Evolutionary conservation across 2,888 invertebrate genomes (phyloP).

Genomic region (Sialis fuliginosa): DNA sequence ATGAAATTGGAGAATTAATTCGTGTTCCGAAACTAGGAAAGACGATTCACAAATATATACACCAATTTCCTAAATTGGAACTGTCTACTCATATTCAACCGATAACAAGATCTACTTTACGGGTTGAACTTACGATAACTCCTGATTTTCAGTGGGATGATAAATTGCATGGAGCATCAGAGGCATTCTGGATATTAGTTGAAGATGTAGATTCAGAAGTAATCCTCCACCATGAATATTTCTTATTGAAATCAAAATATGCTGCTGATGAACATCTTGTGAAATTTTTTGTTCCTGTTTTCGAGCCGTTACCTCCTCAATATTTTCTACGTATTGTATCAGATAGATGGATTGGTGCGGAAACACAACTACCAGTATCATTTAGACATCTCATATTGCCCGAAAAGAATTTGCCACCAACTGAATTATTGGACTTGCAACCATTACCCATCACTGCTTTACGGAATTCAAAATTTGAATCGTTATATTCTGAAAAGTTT

Average conservation of each 20-base stretch:
- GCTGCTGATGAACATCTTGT: slow-evolving; percentile 86
- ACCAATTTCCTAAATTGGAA: slow-evolving; percentile 93
- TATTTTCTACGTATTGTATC: slow-evolving; percentile 87
- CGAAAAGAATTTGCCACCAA: slow-evolving; percentile 96
- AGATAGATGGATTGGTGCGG: slow-evolving; percentile 86
- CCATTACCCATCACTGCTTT: slow-evolving; percentile 89
- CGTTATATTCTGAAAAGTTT: slow-evolving; percentile 68
- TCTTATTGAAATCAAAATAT: slow-evolving; percentile 88
- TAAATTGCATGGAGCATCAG: slow-evolving; percentile 65
- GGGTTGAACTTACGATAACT: slow-evolving; percentile 91
- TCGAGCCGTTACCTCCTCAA: slow-evolving; percentile 95
- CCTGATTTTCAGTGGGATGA: slow-evolving; percentile 99
- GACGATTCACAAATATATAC: slow-evolving; percentile 88
- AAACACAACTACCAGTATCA: slow-evolving; percentile 90
- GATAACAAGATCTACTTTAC: slow-evolving; percentile 79
- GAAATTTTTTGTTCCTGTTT: slow-evolving; percentile 96
- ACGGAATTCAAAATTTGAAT: slow-evolving; percentile 70
- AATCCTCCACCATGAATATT: slow-evolving; percentile 84
- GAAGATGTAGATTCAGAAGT: slow-evolving; percentile 79
- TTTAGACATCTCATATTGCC: slow-evolving; percentile 94
- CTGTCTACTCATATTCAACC: slow-evolving; percentile 95
- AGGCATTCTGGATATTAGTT: slow-evolving; percentile 77
- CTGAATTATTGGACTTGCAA: slow-evolving; percentile 90
- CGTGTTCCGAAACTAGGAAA: slow-evolving; percentile 85
- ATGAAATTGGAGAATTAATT: slow-evolving; percentile 90